Evolutionary conservation across 2,113 vertebrate genomes (phyloP).

Genomic region (Misgurnus anguillicaudatus): DNA sequence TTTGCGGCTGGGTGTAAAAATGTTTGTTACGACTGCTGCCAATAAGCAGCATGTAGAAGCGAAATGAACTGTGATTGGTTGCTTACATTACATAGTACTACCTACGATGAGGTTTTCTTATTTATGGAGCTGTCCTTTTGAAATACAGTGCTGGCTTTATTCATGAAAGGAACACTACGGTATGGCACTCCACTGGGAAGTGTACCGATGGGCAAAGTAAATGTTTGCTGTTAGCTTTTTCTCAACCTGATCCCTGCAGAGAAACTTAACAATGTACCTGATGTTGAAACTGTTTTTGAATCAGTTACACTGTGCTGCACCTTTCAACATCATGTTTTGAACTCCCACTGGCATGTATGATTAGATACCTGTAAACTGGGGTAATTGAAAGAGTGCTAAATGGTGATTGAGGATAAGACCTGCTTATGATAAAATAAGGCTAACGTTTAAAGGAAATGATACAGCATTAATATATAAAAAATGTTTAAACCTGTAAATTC

Average conservation of each 20-base stretch:
- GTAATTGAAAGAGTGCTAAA: slow-evolving; percentile 4
- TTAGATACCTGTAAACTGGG: slow-evolving; percentile 20
- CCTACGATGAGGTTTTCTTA: not conserved
- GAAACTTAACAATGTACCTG: slow-evolving; percentile 22
- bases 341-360: slow-evolving; percentile 26
- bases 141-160: not conserved
- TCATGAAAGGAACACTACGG: not conserved
- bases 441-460: not conserved
- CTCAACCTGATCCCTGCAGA: not conserved
- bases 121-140: not conserved
- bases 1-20: no score
- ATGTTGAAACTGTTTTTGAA: slow-evolving; percentile 33
- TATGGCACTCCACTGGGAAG: not conserved
- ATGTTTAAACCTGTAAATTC: not conserved
- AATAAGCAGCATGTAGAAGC: not conserved
- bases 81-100: no score
- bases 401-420: not conserved
- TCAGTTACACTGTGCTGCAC: slow-evolving; percentile 36
- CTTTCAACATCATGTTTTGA: slow-evolving; percentile 14
- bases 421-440: not conserved
- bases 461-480: not conserved
- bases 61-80: not conserved
- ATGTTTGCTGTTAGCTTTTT: not conserved
- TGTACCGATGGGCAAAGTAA: slow-evolving; percentile 20
- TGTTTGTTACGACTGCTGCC: not conserved